These are phyloP conservation scores for Leuctra nigra DNA, from an alignment of 2,888 invertebrate species.

Conservation along the genomic window DNA sequence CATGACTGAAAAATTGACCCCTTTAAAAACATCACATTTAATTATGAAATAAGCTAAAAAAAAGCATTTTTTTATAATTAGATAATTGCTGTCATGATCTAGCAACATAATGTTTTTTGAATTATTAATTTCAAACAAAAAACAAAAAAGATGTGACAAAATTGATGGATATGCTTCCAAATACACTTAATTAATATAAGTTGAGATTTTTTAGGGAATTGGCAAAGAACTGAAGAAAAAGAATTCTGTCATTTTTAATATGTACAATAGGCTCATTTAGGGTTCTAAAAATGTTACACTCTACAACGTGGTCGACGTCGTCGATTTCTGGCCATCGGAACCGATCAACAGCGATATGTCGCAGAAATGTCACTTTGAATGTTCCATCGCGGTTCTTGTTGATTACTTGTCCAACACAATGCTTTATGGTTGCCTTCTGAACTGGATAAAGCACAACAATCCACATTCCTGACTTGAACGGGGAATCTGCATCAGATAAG, in stretches of 20 bases:
- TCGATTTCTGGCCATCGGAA: constrained; percentile 3
- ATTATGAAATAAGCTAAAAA: no score
- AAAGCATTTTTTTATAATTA: no score
- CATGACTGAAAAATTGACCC: no score
- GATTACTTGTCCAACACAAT: constrained; percentile 5
- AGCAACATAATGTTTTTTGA: no score
- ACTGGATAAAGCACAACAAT: neutral
- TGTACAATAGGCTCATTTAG: neutral
- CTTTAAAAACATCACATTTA: no score
- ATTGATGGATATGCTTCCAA: no score
- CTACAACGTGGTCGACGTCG: constrained; percentile 2
- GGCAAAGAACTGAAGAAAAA: neutral
- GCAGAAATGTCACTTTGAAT: neutral
- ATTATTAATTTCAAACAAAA: no score
- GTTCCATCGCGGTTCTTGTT: neutral
- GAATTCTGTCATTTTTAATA: neutral
- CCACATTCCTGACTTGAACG: constrained; percentile 1
- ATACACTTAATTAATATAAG: no score
- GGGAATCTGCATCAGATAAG: no score
- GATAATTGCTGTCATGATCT: no score
- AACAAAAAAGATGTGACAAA: no score
- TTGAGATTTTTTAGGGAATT: no score
- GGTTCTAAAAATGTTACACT: neutral
- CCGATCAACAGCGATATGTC: constrained; percentile 1
- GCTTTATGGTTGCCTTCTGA: neutral